Evolutionary conservation across 2,113 vertebrate species (phyloP).

Genomic region (Diadophis punctatus): DNA sequence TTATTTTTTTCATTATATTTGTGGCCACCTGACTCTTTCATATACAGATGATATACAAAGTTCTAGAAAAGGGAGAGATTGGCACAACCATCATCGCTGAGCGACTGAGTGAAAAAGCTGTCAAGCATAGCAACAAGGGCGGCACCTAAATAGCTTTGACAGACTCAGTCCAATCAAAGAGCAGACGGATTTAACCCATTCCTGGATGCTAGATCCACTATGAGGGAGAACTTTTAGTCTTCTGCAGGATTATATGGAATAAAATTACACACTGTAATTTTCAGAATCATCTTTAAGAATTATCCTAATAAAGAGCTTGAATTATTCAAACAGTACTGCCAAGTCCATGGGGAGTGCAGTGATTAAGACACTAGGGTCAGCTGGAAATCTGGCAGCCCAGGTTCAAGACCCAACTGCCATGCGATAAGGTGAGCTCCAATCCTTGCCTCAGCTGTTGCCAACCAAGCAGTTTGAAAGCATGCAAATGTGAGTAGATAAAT

Average conservation of each 20-base stretch:
- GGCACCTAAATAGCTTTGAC: too few relatives aligned
- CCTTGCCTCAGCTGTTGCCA: not conserved
- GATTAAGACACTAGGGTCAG: not conserved
- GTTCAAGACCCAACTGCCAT: not conserved
- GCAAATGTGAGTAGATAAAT: not conserved
- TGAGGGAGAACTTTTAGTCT: not conserved
- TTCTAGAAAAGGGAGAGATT: not conserved
- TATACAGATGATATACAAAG: not conserved
- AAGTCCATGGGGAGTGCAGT: not conserved
- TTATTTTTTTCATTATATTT: not conserved
- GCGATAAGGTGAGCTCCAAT: not conserved
- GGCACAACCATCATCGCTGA: too few relatives aligned
- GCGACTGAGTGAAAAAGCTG: too few relatives aligned
- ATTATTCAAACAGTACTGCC: not conserved
- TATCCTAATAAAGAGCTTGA: not conserved
- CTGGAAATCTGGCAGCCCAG: not conserved
- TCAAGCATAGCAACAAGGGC: too few relatives aligned
- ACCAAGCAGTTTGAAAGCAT: not conserved
- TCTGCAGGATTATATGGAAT: not conserved
- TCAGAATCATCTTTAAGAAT: not conserved
- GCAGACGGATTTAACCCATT: too few relatives aligned
- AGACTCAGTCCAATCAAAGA: too few relatives aligned
- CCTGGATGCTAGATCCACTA: too few relatives aligned
- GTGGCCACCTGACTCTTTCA: not conserved
- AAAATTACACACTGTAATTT: not conserved